These are phyloP conservation scores for Brachyhypopomus gauderio DNA, from an alignment of 2,113 vertebrate genomes.

Conservation along the genomic window DNA sequence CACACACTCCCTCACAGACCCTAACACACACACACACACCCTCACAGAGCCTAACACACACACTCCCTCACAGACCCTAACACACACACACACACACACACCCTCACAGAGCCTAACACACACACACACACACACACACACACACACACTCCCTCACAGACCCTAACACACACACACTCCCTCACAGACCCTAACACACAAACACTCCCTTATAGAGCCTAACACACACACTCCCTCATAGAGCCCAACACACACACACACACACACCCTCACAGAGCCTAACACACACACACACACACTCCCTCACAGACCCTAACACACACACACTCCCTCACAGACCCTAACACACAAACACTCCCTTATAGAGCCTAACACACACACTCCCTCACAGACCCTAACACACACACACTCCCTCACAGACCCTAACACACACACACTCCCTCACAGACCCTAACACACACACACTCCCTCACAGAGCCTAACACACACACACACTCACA, in stretches of 20 bases:
- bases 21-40: no score
- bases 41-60: no score
- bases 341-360: no score
- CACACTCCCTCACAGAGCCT: background rate
- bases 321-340: background rate
- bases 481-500: no score
- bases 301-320: no score
- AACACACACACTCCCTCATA: background rate
- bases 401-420: background rate
- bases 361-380: background rate
- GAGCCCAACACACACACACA: background rate
- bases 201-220: no score
- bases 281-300: no score
- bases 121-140: no score
- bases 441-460: no score
- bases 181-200: background rate
- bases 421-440: background rate
- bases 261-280: background rate
- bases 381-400: background rate
- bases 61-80: background rate
- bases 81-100: background rate
- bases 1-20: background rate
- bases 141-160: background rate
- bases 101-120: background rate
- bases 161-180: background rate